These are phyloP conservation scores for Microcebus jonahi DNA, from an alignment of 2,113 vertebrate species.

Conservation along the genomic window DNA sequence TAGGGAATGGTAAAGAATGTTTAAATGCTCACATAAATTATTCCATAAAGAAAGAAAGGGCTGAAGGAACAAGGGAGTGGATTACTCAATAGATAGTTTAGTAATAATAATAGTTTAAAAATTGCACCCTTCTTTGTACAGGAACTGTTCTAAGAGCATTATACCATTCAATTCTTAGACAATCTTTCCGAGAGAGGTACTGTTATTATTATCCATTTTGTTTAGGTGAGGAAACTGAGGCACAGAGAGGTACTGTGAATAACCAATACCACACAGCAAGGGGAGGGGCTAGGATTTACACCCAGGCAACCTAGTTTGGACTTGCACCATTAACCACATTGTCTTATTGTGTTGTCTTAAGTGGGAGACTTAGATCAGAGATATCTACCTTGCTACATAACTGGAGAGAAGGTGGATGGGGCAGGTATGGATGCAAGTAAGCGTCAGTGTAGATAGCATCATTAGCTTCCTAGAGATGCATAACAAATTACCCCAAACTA, in stretches of 20 bases:
- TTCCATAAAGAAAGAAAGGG: not conserved
- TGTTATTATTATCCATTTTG: not conserved
- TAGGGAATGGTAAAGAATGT: not conserved
- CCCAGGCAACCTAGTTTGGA: not conserved
- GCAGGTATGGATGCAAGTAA: not conserved
- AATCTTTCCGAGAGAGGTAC: not conserved
- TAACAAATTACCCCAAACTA: not conserved
- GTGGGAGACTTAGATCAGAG: not conserved
- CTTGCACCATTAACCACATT: rapidly evolving
- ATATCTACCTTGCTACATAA: not conserved
- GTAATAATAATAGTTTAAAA: not conserved
- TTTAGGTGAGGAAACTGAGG: not conserved
- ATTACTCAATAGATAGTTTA: not conserved
- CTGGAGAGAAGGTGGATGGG: not conserved
- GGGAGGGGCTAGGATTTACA: not conserved
- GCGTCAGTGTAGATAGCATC: not conserved
- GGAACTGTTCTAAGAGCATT: not conserved
- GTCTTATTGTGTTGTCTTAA: not conserved
- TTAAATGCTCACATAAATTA: not conserved
- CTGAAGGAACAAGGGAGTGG: not conserved
- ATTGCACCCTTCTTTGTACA: too few relatives aligned
- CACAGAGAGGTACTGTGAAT: not conserved
- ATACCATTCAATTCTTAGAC: not conserved
- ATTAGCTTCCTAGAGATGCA: not conserved
- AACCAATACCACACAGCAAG: not conserved